A percentile compares a stretch with the other conserved stretches of the same genome.
These are phyloP conservation scores for Cryptoblepharus egeriae DNA, from an alignment of 2,797 vertebrate genomes.

Conservation along the genomic window DNA sequence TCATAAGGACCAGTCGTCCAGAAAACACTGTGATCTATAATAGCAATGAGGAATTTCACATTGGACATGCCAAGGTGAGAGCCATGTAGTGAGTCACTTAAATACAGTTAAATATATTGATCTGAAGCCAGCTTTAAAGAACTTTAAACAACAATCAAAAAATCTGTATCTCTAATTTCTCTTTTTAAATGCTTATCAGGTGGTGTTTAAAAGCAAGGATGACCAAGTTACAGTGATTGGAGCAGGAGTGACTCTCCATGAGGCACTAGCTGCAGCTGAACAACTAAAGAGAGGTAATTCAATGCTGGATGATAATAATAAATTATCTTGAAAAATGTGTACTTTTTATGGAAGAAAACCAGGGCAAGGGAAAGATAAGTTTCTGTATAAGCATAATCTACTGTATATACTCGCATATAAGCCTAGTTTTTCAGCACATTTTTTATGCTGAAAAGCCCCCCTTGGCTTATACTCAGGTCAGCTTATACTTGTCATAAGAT, in stretches of 20 bases:
- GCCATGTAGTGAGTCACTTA: conserved; percentile 1
- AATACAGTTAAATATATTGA: neutral
- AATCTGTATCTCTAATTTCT: neutral
- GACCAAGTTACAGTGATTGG: conserved; percentile 94
- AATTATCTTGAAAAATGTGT: conserved; percentile 21
- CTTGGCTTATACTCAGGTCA: too few species aligned
- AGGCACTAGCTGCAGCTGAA: conserved; percentile 91
- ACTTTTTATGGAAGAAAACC: too few species aligned
- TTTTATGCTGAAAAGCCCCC: too few species aligned
- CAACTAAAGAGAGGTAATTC: conserved; percentile 90
- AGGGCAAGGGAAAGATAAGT: neutral
- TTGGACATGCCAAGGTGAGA: conserved; percentile 93
- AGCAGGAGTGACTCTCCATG: conserved; percentile 91
- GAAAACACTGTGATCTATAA: conserved; percentile 91
- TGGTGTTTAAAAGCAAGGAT: conserved; percentile 91
- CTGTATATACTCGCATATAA: too few species aligned
- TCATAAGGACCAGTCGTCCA: conserved; percentile 93
- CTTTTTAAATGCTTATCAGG: conserved; percentile 75
- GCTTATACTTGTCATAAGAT: too few species aligned
- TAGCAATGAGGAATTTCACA: conserved; percentile 92
- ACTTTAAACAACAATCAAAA: neutral
- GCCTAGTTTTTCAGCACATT: too few species aligned
- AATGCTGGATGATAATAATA: neutral
- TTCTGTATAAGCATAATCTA: neutral
- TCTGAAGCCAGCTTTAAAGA: neutral